Conservation (phyloP, 2,888 invertebrate genomes). For the Melikaiella ostensackeni region DNA sequence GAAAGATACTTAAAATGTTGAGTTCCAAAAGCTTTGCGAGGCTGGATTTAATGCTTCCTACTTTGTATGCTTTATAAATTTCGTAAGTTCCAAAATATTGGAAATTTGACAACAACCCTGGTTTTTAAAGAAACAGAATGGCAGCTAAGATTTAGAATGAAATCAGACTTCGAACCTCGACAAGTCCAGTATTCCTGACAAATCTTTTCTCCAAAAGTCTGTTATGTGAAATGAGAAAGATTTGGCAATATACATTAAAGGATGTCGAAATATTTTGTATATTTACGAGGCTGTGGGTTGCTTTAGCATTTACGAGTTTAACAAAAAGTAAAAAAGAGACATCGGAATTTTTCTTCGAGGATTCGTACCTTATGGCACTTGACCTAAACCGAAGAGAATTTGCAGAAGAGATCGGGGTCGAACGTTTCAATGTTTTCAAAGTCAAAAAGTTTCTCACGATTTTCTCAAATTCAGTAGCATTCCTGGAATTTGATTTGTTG, state of each 20-base stretch:
- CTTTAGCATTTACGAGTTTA: conserved; percentile 63
- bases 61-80: too few relatives aligned
- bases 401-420: conserved; percentile 3
- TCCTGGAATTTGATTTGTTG: not conserved
- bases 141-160: not conserved
- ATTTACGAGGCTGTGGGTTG: conserved; percentile 66
- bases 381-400: conserved; percentile 13
- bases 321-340: conserved; percentile 1
- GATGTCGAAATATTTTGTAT: conserved; percentile 51
- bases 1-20: too few relatives aligned
- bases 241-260: not conserved
- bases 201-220: not conserved
- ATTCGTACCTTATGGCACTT: not conserved
- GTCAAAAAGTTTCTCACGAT: not conserved
- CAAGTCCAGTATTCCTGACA: conserved; percentile 12
- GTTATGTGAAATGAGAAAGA: not conserved
- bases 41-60: too few relatives aligned
- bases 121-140: not conserved
- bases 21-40: too few relatives aligned
- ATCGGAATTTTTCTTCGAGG: conserved; percentile 14
- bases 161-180: conserved; percentile 15
- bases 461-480: not conserved
- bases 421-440: not conserved
- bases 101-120: not conserved
- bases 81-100: not conserved